Base-by-base conservation (phyloP, 2,113 vertebrate species). In the Leucosticte australis region DNA sequence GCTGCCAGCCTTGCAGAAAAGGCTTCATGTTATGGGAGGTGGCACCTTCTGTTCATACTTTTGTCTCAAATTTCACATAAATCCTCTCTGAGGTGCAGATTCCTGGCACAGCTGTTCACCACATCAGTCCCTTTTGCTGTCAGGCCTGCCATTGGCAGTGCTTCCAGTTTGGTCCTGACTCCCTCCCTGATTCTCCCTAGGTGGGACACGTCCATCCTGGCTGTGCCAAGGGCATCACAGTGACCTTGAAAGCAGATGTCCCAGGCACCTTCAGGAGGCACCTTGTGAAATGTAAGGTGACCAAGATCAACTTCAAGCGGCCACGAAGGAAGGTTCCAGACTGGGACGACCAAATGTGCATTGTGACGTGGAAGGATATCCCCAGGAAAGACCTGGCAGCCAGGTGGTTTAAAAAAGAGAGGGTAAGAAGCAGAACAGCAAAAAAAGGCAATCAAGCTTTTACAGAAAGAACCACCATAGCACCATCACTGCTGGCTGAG, bases 171-270 rank as follows among this genome's bases (percentile, higher is more conserved):
- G n/a, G 13, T 76, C 37, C 46, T 42, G 49, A 23, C 30, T 55
- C 30, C 26, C 24, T 52, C 50, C 71, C 17, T 26, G 46, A 23
- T 86, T 92, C 78, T 96, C 62, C n/a, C 17, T 87, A 98, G 98
- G 90, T 98, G 11, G 99, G 99, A 59, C 99, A 99, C 75, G 98
- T 99, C 68, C 99, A 99, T 35, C 98, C 98, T 42, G 97, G 98
- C 47, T 99, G 99, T 70, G 91, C 98, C 35, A 99, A 99, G 95
- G 96, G 97, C 53, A 93, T 99, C 83, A 98, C 96, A 3, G 97
- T 98, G 78, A 98, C 97, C 73, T 95, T 99, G 86, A 97, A 92
- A 57, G 98, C 99, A 4, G 97, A 97, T 4, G 27, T 98, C 3
- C 96, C 98, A 0, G 70, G 96, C 52, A 88, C 59, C 78, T 96